Percentiles rank a stretch among this genome's conserved stretches.
phyloP scores from a whole-genome alignment of 2,113 vertebrate species.

The Brienomyrus brachyistius region DNA sequence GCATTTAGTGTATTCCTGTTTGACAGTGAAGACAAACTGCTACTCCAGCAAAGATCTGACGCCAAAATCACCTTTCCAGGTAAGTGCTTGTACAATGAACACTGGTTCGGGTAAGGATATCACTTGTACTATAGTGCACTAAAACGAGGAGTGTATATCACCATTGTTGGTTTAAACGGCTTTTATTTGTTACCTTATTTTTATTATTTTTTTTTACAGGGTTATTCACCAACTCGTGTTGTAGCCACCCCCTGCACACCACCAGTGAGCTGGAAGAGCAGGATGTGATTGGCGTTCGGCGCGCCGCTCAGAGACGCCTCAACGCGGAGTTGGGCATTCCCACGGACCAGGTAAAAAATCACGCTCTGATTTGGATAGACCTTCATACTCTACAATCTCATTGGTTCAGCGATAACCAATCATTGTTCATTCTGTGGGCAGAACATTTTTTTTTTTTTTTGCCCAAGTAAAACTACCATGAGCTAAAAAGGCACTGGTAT shows the following conservation, averaged over 20 bases:
- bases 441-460: too few relatives aligned
- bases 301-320: constrained; percentile 86
- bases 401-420: neutral
- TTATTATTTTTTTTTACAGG: constrained; percentile 49
- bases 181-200: neutral
- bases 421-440: too few relatives aligned
- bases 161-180: neutral
- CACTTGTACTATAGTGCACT: neutral
- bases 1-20: constrained; percentile 97
- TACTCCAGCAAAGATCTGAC: constrained; percentile 88
- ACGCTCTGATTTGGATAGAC: neutral
- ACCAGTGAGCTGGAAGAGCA: constrained; percentile 78
- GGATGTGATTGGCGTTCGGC: constrained; percentile 71
- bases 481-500: too few relatives aligned
- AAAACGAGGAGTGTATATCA: neutral
- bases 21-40: constrained; percentile 82
- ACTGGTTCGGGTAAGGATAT: neutral
- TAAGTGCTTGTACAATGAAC: constrained; percentile 42
- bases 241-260: constrained; percentile 83
- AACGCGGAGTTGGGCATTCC: constrained; percentile 88
- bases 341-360: constrained; percentile 69
- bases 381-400: neutral
- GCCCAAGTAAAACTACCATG: too few relatives aligned
- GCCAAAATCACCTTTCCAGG: constrained; percentile 98
- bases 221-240: constrained; percentile 93